Conservation (phyloP, 1,140 invertebrate genomes). For the Orchestia grillus region DNA sequence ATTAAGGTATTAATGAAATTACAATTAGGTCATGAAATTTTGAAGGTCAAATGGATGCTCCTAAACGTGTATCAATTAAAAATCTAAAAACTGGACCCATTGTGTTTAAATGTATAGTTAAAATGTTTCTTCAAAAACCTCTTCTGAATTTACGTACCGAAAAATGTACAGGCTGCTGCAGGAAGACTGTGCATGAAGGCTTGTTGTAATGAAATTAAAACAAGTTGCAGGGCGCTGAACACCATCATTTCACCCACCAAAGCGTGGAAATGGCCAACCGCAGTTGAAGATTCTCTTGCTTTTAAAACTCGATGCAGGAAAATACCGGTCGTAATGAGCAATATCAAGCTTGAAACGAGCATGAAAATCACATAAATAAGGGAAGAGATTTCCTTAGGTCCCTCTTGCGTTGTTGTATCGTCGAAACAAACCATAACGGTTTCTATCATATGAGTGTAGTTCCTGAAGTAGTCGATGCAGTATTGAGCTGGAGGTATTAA, state of each 20-base stretch:
- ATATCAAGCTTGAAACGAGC: not conserved
- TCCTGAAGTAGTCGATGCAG: conserved; percentile 34
- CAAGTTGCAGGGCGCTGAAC: not conserved
- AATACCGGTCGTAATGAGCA: conserved; percentile 2
- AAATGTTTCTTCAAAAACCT: not conserved
- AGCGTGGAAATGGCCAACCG: not conserved
- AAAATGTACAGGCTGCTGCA: not conserved
- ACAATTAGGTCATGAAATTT: no score
- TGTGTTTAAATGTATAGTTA: not conserved
- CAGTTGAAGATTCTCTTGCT: not conserved
- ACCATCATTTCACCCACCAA: conserved; percentile 24
- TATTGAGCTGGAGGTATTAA: not conserved
- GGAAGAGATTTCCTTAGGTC: not conserved
- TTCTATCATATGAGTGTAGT: conserved; percentile 16
- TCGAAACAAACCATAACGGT: not conserved
- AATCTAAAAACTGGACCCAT: no score
- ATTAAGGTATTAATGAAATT: no score
- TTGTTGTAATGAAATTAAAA: not conserved
- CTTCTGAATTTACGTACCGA: not conserved
- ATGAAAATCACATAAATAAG: conserved; percentile 2
- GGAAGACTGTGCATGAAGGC: not conserved
- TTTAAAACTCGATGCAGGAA: not conserved
- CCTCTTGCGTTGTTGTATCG: not conserved
- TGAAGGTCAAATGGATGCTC: no score
- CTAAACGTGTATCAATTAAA: no score